Evolutionary conservation across 1,140 invertebrate genomes (phyloP).

Genomic region (Carposina sasakii): DNA sequence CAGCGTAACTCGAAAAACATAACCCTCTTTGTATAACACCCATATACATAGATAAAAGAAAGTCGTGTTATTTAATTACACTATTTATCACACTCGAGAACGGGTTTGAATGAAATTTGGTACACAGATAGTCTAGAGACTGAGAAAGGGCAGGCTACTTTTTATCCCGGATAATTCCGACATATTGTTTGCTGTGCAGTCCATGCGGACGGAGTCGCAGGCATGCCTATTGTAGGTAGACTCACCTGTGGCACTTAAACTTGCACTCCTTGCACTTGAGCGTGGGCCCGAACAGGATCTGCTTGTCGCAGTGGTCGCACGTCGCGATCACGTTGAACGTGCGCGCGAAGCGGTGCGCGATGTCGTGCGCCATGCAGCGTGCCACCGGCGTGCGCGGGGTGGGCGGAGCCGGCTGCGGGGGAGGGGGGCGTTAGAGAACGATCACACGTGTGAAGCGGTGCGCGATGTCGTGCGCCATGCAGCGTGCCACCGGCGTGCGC

Average conservation of each 20-base stretch:
- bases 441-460: constrained; percentile 95
- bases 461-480: constrained; percentile 92
- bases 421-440: background rate
- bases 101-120: no score
- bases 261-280: constrained; percentile 97
- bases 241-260: constrained; percentile 87
- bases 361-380: constrained; percentile 90
- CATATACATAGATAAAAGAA: no score
- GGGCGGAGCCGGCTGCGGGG: constrained; percentile 78
- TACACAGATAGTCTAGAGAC: no score
- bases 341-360: constrained; percentile 92
- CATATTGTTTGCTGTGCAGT: no score
- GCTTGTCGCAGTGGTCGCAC: constrained; percentile 93
- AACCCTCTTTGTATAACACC: no score
- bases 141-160: no score
- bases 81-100: no score
- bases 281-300: constrained; percentile 88
- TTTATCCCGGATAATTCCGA: no score
- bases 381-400: constrained; percentile 78
- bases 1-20: no score
- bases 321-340: constrained; percentile 91
- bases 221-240: no score
- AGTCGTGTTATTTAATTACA: no score
- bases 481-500: constrained; percentile 75
- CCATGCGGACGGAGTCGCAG: no score